Conservation (phyloP, 2,113 vertebrate species). For the Phyllostomus hastatus region DNA sequence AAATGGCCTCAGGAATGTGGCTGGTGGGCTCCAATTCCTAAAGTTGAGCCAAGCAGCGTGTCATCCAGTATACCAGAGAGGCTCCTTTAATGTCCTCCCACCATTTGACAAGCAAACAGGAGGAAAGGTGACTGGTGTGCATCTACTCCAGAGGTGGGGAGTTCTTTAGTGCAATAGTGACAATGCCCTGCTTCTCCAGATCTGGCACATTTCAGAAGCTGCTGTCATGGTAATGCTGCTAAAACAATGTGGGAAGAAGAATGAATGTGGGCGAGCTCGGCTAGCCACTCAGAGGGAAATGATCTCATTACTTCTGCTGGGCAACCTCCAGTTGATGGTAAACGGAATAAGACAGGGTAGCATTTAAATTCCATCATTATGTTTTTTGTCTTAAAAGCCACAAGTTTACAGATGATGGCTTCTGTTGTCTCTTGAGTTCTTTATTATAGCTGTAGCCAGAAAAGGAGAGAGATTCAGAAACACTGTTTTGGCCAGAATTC, state of each 20-base stretch:
- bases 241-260: constrained; percentile 66
- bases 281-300: constrained; percentile 63
- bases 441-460: constrained; percentile 37
- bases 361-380: constrained; percentile 66
- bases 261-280: constrained; percentile 63
- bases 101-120: neutral
- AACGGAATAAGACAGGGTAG: constrained; percentile 59
- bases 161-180: neutral
- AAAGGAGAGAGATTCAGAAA: constrained; percentile 44
- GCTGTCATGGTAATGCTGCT: constrained; percentile 63
- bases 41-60: neutral
- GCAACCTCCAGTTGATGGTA: constrained; percentile 66
- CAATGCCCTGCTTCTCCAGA: neutral
- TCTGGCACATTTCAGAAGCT: constrained; percentile 53
- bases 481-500: constrained; percentile 13
- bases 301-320: constrained; percentile 71
- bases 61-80: neutral
- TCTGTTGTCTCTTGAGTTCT: constrained; percentile 45
- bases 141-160: neutral
- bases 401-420: constrained; percentile 49
- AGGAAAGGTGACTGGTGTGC: neutral
- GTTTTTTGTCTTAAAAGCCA: constrained; percentile 40
- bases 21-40: neutral
- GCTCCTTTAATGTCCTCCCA: neutral
- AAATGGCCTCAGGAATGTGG: neutral